These are phyloP conservation scores for Martes martes DNA, from an alignment of 2,113 vertebrate genomes.

Conservation along the genomic window DNA sequence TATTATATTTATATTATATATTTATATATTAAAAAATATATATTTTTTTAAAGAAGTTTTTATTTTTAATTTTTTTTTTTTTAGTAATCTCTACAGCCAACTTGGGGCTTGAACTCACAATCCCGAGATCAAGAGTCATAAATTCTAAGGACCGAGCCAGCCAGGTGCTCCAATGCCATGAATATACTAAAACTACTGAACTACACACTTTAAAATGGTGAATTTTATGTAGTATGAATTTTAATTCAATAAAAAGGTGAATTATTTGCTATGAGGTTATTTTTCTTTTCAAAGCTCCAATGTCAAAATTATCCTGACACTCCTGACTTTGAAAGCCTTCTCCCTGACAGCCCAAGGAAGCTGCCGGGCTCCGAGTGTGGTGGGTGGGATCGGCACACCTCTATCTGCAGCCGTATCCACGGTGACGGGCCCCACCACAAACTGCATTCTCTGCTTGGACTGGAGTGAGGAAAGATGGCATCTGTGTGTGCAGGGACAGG, in stretches of 20 bases:
- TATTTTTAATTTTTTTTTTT: not conserved
- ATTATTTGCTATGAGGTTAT: not conserved
- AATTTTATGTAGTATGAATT: not conserved
- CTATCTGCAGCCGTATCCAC: not conserved
- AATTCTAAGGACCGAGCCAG: not conserved
- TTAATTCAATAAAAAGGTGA: not conserved
- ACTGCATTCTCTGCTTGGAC: not conserved
- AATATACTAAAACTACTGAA: not conserved
- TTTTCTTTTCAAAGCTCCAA: not conserved
- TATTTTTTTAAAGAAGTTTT: not conserved
- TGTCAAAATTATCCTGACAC: not conserved
- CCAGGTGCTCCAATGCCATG: not conserved
- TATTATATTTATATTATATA: no score
- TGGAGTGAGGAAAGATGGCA: not conserved
- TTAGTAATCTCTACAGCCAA: not conserved
- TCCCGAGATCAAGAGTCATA: not conserved
- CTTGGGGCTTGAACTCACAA: not conserved
- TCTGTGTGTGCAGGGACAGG: not conserved
- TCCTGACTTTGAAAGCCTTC: not conserved
- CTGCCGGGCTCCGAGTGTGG: rapidly evolving
- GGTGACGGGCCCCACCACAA: not conserved
- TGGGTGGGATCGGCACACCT: not conserved
- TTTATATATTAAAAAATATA: no score
- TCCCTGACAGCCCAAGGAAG: not conserved
- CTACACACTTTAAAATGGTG: not conserved